Conservation (phyloP, 2,888 invertebrate genomes). For the Ormyrus labotus region DNA sequence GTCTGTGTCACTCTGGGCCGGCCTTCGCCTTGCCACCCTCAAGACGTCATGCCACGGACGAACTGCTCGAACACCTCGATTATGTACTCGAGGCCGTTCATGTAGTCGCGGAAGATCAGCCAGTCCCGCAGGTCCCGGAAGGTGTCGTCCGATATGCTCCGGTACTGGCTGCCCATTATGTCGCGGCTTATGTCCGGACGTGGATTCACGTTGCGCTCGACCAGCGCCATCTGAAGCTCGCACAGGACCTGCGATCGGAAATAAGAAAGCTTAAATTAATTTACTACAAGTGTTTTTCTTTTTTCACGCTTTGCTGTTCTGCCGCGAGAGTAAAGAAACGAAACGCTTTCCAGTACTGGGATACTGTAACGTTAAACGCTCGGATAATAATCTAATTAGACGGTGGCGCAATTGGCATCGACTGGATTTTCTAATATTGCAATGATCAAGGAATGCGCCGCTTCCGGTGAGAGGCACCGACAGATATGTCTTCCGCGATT, state of each 20-base stretch:
- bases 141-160: constrained; percentile 69
- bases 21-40: constrained; percentile 67
- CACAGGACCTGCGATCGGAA: constrained; percentile 79
- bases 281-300: not conserved
- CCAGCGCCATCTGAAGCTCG: constrained; percentile 80
- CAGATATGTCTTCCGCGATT: constrained; percentile 8
- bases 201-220: constrained; percentile 69
- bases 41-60: constrained; percentile 64
- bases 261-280: not conserved
- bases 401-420: not conserved
- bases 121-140: constrained; percentile 79
- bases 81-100: constrained; percentile 80
- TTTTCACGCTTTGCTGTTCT: not conserved
- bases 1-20: constrained; percentile 21
- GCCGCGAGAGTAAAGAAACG: not conserved
- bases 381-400: constrained; percentile 17
- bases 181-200: constrained; percentile 75
- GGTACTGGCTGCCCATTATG: constrained; percentile 74
- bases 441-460: not conserved
- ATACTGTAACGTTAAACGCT: not conserved
- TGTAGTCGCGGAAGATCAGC: constrained; percentile 81
- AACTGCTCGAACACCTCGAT: constrained; percentile 77
- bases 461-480: no score
- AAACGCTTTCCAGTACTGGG: no score
- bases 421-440: not conserved